Evolutionary conservation across 2,797 vertebrate genomes (phyloP), one percentile per base, ranked within the genome.

Genomic region (Pseudomugil gertrudae): DNA sequence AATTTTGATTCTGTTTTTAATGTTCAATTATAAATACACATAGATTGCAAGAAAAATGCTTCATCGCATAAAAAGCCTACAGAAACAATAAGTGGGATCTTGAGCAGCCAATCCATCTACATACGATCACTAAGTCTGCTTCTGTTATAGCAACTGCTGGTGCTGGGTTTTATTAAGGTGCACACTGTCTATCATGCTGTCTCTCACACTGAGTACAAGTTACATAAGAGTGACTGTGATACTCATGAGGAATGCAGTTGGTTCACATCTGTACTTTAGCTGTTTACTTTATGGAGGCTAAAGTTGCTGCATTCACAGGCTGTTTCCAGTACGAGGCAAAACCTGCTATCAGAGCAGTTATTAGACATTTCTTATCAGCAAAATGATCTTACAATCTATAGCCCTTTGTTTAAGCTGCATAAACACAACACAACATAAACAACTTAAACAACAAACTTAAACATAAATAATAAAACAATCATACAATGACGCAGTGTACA

Each of bases 181-280:
- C 23, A 23, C 33, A n/a, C 45, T 30, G 29, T 55, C 10, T 23
- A 56, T 23, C 7, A 56, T 11, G 23, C 45, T 30, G 33, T 55
- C 10, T 30, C 56, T 23, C 9, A 56, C 14, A 10, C 10, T 53
- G 63, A 27, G 36, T 40, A 14, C 26, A 65, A 24, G 57, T 78
- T 72, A 67, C 54, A 63, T 72, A 76, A 84, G 36, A 55, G 11
- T 33, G 32, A 48, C 21, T 63, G 43, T 14, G 26, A 23, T 48
- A 68, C 58, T 47, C 27, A 52, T 54, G 33, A 29, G 7, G n/a
- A 63, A 57, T 51, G 26, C 26, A 66, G 26, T 35, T 26, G 56
- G 40, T 45, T 38, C 29, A 73, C 30, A 51, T 59, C 0, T 59
- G 26, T 52, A 21, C 19, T 40, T 11, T 29, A 69, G 43, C 38